Base-by-base conservation (phyloP, 1,140 invertebrate genomes). In the Drosophila auraria region DNA sequence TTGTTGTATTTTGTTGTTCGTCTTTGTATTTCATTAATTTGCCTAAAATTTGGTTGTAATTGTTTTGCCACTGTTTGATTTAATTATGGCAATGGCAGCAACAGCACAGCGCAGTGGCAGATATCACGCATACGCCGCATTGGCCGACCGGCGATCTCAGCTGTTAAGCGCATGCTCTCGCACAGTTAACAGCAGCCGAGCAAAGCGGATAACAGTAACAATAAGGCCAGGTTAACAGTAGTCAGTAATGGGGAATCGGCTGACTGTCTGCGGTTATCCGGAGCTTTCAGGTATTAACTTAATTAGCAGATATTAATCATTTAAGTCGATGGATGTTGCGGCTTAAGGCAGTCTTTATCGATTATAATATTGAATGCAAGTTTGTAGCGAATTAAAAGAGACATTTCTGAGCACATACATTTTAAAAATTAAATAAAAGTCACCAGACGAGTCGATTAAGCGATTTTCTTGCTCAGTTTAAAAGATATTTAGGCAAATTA, bases 41-140 rank as follows among this genome's bases (percentile, higher is more conserved):
- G 75, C 47, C 36, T 50, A 44, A 79, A 70, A 36, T 36, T 71
- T 83, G 83, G 61, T 83, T 83, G 58, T 83, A 71, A 80, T 71
- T 83, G 69, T 53, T 78, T 64, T 42, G 69, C 20, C 49, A 58
- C 47, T 33, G 33, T 68, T 72, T 59, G 65, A 66, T 75, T 83
- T 76, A 72, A 83, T 83, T 83, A 80, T 76, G 56, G 63, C 68
- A 60, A 75, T 54, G 42, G 50, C 58, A 73, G 14, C 15, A 47
- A 36, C 17, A 51, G 56, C 17, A 45, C 36, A 36, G n/a, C 3
- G 20, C 51, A 36, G 11, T 45, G 12, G 63, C 17, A 71, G 23
- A 80, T 65, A 74, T 61, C 57, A 74, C 57, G 73, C 72, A 82
- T 65, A 75, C 47, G 77, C 78, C 77, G 36, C 61, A 80, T 70